Evolutionary conservation across 2,888 invertebrate genomes (phyloP), one percentile per base, ranked within the genome.

Genomic region (Euproctis similis): DNA sequence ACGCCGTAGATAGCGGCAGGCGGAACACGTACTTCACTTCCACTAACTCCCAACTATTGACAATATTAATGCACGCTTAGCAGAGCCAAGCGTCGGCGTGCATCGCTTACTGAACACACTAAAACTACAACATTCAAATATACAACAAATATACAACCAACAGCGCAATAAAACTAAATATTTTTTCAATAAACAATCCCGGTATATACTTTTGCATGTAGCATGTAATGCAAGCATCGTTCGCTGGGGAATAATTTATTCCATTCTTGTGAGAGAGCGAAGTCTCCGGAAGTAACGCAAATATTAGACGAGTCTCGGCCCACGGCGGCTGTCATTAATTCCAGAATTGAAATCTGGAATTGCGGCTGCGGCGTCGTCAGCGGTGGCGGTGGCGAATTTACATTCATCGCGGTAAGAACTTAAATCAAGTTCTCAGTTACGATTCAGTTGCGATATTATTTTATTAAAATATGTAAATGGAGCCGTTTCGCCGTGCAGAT

Each of bases 391-490:
- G 74, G 77, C 66, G 69, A 82, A 82, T 82, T 82, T 82, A 82
- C 81, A 84, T 84, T 84, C 81, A 82, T 82, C 80, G 81, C 73
- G 74, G 81, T 82, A 82, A 84, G 81, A 81, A 82, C 82, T 84
- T 84, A 81, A 84, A 84, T 84, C 84, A 81, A 80, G 81, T 81
- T 82, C 84, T 80, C 81, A 72, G 81, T 81, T 80, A 81, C 82
- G 77, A 81, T 82, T 84, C 84, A 77, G 80, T 80, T 82, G 80
- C 78, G 77, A 81, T 82, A 82, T 81, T 78, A 82, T 84, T 84
- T 82, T 82, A 84, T 82, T 82, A 84, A 81, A 82, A 84, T 82
- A 82, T 84, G 82, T 78, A 82, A 81, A 84, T 81, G 76, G 70
- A 62, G 69, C 67, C 72, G 68, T 77, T 78, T 62, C 64, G 64